Evolutionary conservation across 1,140 invertebrate genomes (phyloP).

Genomic region (Atta cephalotes): DNA sequence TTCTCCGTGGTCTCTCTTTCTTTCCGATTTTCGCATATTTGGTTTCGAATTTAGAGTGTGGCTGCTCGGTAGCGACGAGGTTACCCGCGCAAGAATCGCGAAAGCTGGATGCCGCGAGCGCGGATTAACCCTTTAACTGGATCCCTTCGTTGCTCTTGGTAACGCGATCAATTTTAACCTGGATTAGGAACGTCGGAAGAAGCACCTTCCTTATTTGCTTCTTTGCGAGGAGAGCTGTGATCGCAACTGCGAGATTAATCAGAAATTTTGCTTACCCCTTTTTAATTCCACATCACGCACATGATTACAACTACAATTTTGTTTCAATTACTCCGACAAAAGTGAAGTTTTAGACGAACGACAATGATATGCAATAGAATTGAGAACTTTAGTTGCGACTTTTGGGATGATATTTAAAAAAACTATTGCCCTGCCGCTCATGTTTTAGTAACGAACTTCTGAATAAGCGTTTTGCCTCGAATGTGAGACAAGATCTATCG

Average conservation of each 20-base stretch:
- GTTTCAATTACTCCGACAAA: not conserved
- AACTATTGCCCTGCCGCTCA: not conserved
- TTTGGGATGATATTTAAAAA: not conserved
- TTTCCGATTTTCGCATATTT: conserved; percentile 71
- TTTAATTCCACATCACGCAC: not conserved
- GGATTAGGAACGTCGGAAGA: not conserved
- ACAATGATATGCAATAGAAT: not conserved
- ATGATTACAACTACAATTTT: not conserved
- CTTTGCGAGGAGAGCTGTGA: not conserved
- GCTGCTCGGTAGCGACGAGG: conserved; percentile 80
- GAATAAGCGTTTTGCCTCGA: not conserved
- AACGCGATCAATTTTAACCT: not conserved
- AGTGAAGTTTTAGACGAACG: not conserved
- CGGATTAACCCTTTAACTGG: conserved; percentile 50
- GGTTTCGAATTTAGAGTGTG: conserved; percentile 85
- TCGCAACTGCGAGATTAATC: not conserved
- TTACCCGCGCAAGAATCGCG: conserved; percentile 73
- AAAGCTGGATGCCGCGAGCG: conserved; percentile 45
- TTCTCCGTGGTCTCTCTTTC: conserved; percentile 27
- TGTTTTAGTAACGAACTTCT: not conserved
- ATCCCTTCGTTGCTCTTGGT: not conserved
- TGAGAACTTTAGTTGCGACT: not conserved
- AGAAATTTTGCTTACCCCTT: not conserved
- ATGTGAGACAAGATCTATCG: not conserved
- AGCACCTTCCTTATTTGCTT: not conserved